phyloP scores from a whole-genome alignment of 2,888 invertebrate genomes.

The Parascotia fuliginaria region DNA sequence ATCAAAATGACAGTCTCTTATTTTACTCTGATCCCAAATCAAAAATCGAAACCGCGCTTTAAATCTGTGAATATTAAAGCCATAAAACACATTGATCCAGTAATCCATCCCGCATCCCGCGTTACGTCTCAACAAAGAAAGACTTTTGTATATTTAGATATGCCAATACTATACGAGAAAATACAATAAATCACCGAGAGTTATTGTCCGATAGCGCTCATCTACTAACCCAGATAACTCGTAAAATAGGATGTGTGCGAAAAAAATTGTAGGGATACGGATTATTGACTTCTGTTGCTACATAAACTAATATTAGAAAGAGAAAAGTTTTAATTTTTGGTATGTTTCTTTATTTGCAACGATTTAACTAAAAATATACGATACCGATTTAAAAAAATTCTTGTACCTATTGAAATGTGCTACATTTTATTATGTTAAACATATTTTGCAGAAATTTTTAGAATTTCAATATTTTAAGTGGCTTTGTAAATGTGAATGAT shows the following conservation, averaged over 20 bases:
- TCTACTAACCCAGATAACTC: constrained; percentile 49
- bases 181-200: constrained; percentile 55
- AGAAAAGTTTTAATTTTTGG: too few species aligned
- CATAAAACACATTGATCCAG: constrained; percentile 30
- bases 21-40: constrained; percentile 5
- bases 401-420: too few species aligned
- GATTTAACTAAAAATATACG: too few species aligned
- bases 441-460: too few species aligned
- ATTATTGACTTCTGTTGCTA: constrained; percentile 27
- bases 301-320: too few species aligned
- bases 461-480: too few species aligned
- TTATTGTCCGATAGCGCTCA: constrained; percentile 52
- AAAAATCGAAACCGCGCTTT: constrained; percentile 13
- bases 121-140: constrained; percentile 33
- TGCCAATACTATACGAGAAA: constrained; percentile 37
- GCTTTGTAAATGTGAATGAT: too few species aligned
- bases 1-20: neutral
- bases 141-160: constrained; percentile 29
- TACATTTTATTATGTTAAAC: too few species aligned
- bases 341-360: too few species aligned
- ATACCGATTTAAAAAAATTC: too few species aligned
- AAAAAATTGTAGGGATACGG: constrained; percentile 36
- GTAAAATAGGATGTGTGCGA: constrained; percentile 46
- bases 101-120: constrained; percentile 15
- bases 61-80: constrained; percentile 23